Evolutionary conservation across 2,113 vertebrate species (phyloP).

Genomic region (Dolichallabes microphthalmus): DNA sequence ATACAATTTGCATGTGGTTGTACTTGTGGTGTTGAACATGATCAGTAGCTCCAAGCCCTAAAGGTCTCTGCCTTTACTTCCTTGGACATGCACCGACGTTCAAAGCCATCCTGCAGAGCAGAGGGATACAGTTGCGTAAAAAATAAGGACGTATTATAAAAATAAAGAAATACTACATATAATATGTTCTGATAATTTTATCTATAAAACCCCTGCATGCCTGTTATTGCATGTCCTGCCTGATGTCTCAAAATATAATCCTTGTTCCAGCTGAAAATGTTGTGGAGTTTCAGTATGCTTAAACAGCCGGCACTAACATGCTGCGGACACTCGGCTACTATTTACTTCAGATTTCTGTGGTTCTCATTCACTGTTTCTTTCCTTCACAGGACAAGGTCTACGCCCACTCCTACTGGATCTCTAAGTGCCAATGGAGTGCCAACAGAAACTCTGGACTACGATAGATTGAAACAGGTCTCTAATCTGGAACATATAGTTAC

Average conservation of each 20-base stretch:
- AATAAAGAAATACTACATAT: background rate
- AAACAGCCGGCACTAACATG: background rate
- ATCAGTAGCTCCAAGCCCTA: background rate
- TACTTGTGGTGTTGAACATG: background rate
- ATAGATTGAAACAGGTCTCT: conserved; percentile 94
- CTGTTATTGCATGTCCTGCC: background rate
- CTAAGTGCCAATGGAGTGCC: conserved; percentile 95
- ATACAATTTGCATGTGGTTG: background rate
- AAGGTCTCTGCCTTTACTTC: background rate
- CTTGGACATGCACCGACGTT: background rate
- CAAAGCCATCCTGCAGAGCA: background rate
- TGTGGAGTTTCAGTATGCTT: background rate
- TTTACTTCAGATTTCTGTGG: background rate
- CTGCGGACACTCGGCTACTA: background rate
- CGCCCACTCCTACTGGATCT: conserved; percentile 82
- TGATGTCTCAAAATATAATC: conserved; percentile 16
- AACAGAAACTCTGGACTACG: conserved; percentile 90
- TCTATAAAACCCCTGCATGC: background rate
- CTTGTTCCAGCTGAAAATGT: background rate
- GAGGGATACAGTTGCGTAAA: background rate
- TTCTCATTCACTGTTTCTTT: conserved; percentile 1
- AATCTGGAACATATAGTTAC: background rate
- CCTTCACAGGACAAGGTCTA: conserved; percentile 87
- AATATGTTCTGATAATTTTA: background rate
- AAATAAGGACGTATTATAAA: too few species aligned